Conservation (phyloP, 2,797 vertebrate species). For the Nasua narica region DNA sequence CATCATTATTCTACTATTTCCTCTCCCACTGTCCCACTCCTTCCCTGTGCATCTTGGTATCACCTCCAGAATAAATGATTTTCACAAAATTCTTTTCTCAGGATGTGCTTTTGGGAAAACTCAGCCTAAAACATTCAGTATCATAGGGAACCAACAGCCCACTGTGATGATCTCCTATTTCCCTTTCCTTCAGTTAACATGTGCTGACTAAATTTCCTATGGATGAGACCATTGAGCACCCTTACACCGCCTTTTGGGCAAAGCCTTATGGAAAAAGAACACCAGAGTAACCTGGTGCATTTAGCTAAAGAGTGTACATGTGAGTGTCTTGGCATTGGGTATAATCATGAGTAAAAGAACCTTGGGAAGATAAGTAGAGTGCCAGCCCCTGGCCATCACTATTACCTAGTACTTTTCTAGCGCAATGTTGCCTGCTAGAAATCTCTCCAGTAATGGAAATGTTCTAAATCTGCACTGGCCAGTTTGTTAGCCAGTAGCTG, state of each 20-base stretch:
- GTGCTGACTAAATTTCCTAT: neutral
- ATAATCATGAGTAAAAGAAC: neutral
- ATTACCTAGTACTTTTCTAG: neutral
- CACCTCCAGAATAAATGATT: neutral
- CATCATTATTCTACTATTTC: neutral
- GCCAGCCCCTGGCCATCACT: neutral
- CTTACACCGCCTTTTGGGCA: neutral
- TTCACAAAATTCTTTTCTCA: neutral
- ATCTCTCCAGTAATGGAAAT: neutral
- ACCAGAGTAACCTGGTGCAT: neutral
- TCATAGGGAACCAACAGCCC: neutral
- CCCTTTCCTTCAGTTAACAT: neutral
- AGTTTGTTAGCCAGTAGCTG: neutral
- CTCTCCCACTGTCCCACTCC: neutral
- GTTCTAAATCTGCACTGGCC: neutral
- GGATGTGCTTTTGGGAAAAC: neutral
- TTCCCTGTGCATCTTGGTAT: neutral
- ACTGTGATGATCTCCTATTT: neutral
- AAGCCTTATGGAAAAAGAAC: neutral
- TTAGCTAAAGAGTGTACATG: neutral
- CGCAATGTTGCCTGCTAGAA: neutral
- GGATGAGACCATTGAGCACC: neutral
- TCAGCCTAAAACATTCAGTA: neutral
- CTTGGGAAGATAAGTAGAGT: neutral
- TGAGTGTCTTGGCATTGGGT: neutral